phyloP scores from a whole-genome alignment of 2,888 invertebrate genomes.

The Synanthedon formicaeformis region DNA sequence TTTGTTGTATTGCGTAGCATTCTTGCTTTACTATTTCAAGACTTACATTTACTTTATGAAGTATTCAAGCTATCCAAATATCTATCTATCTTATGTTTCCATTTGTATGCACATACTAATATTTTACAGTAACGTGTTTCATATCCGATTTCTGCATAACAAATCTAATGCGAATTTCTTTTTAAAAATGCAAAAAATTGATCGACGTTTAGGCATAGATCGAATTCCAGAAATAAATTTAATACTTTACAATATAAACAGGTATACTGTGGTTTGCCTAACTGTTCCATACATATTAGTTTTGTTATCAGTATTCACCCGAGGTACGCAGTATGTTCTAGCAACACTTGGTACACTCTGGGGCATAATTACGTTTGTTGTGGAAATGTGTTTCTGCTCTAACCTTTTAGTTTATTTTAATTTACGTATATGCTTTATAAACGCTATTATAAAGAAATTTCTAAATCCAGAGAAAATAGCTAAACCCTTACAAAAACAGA shows the following conservation, averaged over 20 bases:
- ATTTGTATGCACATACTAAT: background rate
- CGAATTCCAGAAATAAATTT: background rate
- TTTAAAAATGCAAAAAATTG: background rate
- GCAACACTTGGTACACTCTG: background rate
- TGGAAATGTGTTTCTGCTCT: background rate
- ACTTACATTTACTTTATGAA: too few species aligned
- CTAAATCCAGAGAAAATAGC: background rate
- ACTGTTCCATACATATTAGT: background rate
- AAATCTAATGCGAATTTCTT: background rate
- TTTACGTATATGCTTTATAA: background rate
- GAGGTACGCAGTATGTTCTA: background rate
- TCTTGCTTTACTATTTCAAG: too few species aligned
- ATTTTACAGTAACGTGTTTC: background rate
- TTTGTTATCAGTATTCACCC: background rate
- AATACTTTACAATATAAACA: background rate
- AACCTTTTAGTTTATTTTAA: background rate
- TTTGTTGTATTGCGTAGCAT: too few species aligned
- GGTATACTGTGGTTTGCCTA: background rate
- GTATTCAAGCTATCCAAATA: too few species aligned
- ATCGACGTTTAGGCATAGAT: background rate
- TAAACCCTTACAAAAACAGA: background rate
- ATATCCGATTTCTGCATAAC: background rate
- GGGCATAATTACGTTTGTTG: background rate
- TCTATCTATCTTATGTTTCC: too few species aligned
- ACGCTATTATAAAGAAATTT: background rate